Percentiles rank a stretch among this genome's conserved stretches.
These are phyloP conservation scores for Enteromius paludinosus DNA, from an alignment of 2,797 vertebrate species.

Conservation along the genomic window DNA sequence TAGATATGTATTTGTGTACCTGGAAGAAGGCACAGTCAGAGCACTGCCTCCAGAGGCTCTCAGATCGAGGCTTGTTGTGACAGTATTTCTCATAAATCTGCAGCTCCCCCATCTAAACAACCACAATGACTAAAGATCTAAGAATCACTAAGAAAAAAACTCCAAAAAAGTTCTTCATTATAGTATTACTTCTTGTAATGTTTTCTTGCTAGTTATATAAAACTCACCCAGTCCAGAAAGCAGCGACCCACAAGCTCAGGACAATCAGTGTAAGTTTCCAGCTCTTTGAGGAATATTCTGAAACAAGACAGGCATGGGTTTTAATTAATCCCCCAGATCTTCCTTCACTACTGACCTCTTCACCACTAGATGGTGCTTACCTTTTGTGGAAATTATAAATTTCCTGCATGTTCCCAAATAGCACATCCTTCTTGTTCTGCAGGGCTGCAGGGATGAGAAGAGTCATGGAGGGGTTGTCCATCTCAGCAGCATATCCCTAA, in stretches of 20 bases:
- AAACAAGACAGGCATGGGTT: not conserved
- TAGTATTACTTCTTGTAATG: not conserved
- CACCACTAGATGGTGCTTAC: slow-evolving; percentile 67
- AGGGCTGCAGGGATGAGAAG: slow-evolving; percentile 87
- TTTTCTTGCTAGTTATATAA: not conserved
- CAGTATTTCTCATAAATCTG: slow-evolving; percentile 99
- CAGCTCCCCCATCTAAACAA: slow-evolving; percentile 91
- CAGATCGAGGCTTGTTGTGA: slow-evolving; percentile 98
- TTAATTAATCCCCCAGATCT: not conserved
- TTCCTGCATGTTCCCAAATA: slow-evolving; percentile 98
- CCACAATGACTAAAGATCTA: slow-evolving; percentile 7
- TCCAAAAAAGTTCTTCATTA: not conserved
- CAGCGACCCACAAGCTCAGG: slow-evolving; percentile 94
- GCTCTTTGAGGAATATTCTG: slow-evolving; percentile 93
- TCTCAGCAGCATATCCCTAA: slow-evolving; percentile 95
- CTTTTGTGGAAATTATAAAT: slow-evolving; percentile 98
- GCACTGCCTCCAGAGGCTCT: slow-evolving; percentile 97
- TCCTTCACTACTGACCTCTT: not conserved
- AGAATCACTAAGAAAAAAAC: not conserved
- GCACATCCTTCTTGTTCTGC: slow-evolving; percentile 92
- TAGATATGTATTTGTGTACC: slow-evolving; percentile 70
- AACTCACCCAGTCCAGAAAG: slow-evolving; percentile 91
- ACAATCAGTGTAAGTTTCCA: slow-evolving; percentile 89
- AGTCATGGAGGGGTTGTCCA: slow-evolving; percentile 92
- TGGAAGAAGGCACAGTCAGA: slow-evolving; percentile 96